Evolutionary conservation across 2,888 invertebrate species (phyloP).

Genomic region (Euzophera pinguis): DNA sequence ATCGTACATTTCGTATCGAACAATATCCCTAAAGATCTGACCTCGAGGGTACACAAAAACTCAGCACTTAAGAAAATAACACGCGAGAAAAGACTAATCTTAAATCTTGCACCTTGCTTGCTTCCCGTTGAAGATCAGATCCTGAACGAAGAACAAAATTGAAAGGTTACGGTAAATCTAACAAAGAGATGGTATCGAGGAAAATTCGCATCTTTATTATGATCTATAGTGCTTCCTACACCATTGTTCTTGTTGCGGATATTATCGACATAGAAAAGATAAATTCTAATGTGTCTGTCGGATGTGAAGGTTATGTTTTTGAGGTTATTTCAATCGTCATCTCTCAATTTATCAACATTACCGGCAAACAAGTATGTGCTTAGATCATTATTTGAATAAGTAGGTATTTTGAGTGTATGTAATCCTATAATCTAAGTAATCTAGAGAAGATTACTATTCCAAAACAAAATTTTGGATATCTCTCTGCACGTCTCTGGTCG

Average conservation of each 20-base stretch:
- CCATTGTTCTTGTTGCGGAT: slow-evolving; percentile 9
- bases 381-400: too few species aligned
- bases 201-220: slow-evolving; percentile 11
- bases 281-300: not conserved
- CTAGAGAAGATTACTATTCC: too few species aligned
- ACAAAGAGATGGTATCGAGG: slow-evolving; percentile 11
- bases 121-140: not conserved
- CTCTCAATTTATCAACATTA: too few species aligned
- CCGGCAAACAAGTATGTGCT: too few species aligned
- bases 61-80: too few species aligned
- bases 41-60: too few species aligned
- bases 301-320: not conserved
- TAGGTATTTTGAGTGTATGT: not conserved
- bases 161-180: slow-evolving; percentile 6
- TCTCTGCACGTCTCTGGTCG: too few species aligned
- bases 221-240: slow-evolving; percentile 12
- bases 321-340: not conserved
- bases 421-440: too few species aligned
- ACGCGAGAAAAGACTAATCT: not conserved
- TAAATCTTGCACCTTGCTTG: not conserved
- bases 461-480: too few species aligned
- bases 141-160: slow-evolving; percentile 6
- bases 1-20: too few species aligned
- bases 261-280: not conserved
- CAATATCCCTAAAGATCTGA: too few species aligned